Base-by-base conservation (phyloP, 2,113 vertebrate species). In the Synchiropus splendidus region DNA sequence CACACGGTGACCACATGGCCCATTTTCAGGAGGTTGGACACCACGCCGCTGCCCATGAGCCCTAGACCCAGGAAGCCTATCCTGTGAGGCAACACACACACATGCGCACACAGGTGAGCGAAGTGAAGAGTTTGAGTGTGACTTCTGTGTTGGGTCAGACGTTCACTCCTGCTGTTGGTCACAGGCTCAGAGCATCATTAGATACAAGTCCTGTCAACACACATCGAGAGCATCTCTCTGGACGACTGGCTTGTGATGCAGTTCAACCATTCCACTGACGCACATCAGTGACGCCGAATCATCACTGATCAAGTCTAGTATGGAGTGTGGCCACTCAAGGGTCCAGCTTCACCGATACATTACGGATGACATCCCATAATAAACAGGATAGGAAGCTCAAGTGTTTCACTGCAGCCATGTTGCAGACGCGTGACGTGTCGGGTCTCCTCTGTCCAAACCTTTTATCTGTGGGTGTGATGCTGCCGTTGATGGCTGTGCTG, bases 31-130 rank as follows among this genome's bases (percentile, higher is more conserved):
- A 99, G 83, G 75, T 99, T 99, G 65, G 92, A 94, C 46, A 99
- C 96, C 1, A 98, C 94, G 30, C 94, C 94, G 51, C 92, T 97
- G 31, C 96, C 95, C 94, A 99, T 97, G 49, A 99, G 81, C 36
- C 94, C 95, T 27, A 99, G 87, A 10, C 96, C 96, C 37, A 98
- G 87, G 83, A 99, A 99, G 15, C 96, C 96, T 89, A 99, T 98
- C 83, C 94, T 99, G 74, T 27, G 33, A 58, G 40, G 21, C 4
- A 16, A 30, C 34, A 13, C 18, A 36, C n/a, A 12, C 2, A 36
- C 13, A 36, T 9, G 16, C 12, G 13, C 13, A 36, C 5, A 13
- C 9, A 3, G 13, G 6, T n/a, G 16, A 2, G 13, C 6, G 10
- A 9, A 8, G 6, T 9, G 4, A 15, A 36, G 35, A 6, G 13